Conservation (phyloP, 2,888 invertebrate species). For the Scelioninae gen. 1 region DNA sequence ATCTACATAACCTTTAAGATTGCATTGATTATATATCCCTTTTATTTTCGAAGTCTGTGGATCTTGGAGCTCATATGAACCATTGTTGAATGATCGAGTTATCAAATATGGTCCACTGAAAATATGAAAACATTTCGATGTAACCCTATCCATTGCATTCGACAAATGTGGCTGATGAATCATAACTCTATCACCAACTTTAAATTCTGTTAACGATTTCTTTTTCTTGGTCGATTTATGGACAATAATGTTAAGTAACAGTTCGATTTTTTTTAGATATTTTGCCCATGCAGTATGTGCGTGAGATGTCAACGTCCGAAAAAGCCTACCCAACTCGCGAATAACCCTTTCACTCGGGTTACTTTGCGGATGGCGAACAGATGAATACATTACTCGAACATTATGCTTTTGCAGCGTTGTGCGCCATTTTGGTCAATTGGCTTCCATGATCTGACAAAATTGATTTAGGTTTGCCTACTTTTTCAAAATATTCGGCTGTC, state of each 20-base stretch:
- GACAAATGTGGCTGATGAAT: too few relatives aligned
- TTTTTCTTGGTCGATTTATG: slow-evolving; percentile 9
- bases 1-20: too few relatives aligned
- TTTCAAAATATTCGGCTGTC: slow-evolving; percentile 2
- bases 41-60: too few relatives aligned
- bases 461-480: slow-evolving; percentile 11
- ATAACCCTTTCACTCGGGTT: slow-evolving; percentile 17
- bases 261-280: slow-evolving; percentile 29
- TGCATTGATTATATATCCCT: too few relatives aligned
- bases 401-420: not conserved
- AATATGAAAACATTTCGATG: too few relatives aligned
- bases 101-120: too few relatives aligned
- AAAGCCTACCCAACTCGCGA: slow-evolving; percentile 15
- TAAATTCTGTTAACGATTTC: too few relatives aligned
- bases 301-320: slow-evolving; percentile 33
- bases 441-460: slow-evolving; percentile 36
- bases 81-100: too few relatives aligned
- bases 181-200: too few relatives aligned
- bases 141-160: too few relatives aligned
- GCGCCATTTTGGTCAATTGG: slow-evolving; percentile 26
- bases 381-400: slow-evolving; percentile 8
- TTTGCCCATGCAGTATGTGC: slow-evolving; percentile 33
- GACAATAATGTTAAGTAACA: slow-evolving; percentile 5
- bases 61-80: too few relatives aligned
- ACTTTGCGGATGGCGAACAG: slow-evolving; percentile 29